Base-by-base conservation (phyloP, 2,888 invertebrate species). In the Spodoptera picta region DNA sequence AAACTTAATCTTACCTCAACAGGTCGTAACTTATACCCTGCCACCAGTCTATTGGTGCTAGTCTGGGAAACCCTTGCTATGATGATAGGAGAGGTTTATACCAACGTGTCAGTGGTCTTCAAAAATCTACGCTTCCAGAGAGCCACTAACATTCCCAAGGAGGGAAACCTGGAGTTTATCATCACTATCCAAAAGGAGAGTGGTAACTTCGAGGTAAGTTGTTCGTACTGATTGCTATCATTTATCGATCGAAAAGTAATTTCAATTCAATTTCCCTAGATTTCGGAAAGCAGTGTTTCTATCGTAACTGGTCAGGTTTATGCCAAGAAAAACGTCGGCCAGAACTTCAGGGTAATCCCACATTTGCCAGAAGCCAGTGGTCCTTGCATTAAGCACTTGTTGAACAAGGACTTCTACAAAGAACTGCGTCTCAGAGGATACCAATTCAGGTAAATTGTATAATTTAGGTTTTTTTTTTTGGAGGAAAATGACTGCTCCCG, bases 111-210 rank as follows among this genome's bases (percentile, higher is more conserved):
- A 0, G 97, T 99, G 0, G 96, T 97, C 5, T 98, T 99, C 87
- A 97, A 98, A 85, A 96, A 99, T 88, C 96, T 98, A 9, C 95
- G 96, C 47, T 98, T 99, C 86, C 95, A 97, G 76, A 95, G 98
- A 79, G 98, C 98, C 5, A 98, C 98, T 0, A 96, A 97, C 75
- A 95, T 99, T 60, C 96, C 97, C 0, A 95, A 96, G 69, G 96
- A 96, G 47, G 96, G 96, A 50, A 93, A 89, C 53, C 80, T 96
- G 41, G 95, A 96, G 69, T 95, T 97, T 63, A 96, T 95, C 49
- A 92, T 97, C 1, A 96, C 96, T 96, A 95, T 97, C 51, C 96
- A 97, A 77, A 96, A 96, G 78, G 96, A 96, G 82, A 96, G 96
- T 56, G 96, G 96, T 0, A 94, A 95, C 75, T 96, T 96, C 85